Conservation (phyloP, 2,797 vertebrate species). For the Mastacembelus armatus region DNA sequence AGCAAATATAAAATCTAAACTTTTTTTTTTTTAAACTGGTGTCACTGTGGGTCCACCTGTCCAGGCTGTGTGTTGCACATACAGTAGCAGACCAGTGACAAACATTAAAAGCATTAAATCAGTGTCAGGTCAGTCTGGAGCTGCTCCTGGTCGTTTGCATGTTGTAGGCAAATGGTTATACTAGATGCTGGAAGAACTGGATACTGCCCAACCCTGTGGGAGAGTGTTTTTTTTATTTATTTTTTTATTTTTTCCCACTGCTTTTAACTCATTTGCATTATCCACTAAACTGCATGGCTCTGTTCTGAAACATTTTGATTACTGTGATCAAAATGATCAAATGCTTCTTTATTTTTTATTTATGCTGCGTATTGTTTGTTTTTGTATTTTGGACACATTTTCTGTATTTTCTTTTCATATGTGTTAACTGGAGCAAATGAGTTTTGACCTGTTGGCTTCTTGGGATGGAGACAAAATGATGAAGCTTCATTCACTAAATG, state of each 20-base stretch:
- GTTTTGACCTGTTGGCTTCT: constrained; percentile 17
- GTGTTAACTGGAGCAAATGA: constrained; percentile 19
- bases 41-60: too few species aligned
- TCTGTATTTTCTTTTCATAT: constrained; percentile 36
- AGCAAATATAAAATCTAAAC: too few species aligned
- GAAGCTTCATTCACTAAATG: constrained; percentile 59
- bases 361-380: constrained; percentile 31
- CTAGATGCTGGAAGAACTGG: too few species aligned
- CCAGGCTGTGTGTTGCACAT: too few species aligned
- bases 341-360: constrained; percentile 16
- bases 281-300: constrained; percentile 70
- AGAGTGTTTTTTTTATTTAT: constrained; percentile 8
- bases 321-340: constrained; percentile 71
- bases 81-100: too few species aligned
- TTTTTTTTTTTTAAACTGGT: too few species aligned
- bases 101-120: too few species aligned
- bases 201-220: too few species aligned
- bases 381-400: constrained; percentile 35
- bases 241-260: background rate
- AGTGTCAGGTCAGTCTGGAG: too few species aligned
- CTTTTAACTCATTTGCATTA: constrained; percentile 17
- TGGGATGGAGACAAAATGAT: constrained; percentile 50
- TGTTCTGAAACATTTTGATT: constrained; percentile 67
- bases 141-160: too few species aligned
- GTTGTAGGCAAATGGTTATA: too few species aligned